Evolutionary conservation across 2,797 vertebrate genomes (phyloP).

Genomic region (Enteromius treurensis): DNA sequence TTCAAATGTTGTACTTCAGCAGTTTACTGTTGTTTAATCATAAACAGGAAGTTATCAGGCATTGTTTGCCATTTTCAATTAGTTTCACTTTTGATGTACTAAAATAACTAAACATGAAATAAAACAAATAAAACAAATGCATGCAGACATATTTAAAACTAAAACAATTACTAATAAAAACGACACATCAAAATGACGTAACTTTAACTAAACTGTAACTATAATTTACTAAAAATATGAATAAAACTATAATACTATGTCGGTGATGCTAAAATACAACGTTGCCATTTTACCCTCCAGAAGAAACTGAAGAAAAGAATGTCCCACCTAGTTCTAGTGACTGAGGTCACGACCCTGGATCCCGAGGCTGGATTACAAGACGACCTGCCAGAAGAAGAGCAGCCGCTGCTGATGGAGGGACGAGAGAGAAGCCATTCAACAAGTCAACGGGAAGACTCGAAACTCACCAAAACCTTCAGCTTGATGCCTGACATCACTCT

Average conservation of each 20-base stretch:
- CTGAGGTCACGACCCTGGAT: constrained; percentile 58
- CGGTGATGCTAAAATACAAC: background rate
- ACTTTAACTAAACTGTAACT: background rate
- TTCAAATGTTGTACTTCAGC: background rate
- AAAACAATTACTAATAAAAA: background rate
- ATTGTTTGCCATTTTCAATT: background rate
- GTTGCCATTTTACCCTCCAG: constrained; percentile 59
- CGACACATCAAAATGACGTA: background rate
- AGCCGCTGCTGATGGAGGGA: constrained; percentile 68
- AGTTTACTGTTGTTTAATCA: background rate
- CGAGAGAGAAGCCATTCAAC: constrained; percentile 34
- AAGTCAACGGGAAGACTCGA: constrained; percentile 59
- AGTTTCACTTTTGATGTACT: background rate
- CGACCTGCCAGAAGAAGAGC: constrained; percentile 68
- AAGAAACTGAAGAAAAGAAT: constrained; percentile 74
- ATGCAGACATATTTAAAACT: background rate
- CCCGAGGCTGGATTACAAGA: constrained; percentile 44
- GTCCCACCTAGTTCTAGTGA: constrained; percentile 74
- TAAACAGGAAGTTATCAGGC: background rate
- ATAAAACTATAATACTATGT: background rate
- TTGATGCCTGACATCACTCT: constrained; percentile 70
- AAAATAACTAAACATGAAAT: background rate
- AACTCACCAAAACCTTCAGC: constrained; percentile 70
- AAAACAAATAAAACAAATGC: background rate
- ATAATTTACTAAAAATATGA: background rate